Evolutionary conservation across 2,797 vertebrate genomes (phyloP), one percentile per base, ranked within the genome.

Genomic region (Nannoperca obscura): DNA sequence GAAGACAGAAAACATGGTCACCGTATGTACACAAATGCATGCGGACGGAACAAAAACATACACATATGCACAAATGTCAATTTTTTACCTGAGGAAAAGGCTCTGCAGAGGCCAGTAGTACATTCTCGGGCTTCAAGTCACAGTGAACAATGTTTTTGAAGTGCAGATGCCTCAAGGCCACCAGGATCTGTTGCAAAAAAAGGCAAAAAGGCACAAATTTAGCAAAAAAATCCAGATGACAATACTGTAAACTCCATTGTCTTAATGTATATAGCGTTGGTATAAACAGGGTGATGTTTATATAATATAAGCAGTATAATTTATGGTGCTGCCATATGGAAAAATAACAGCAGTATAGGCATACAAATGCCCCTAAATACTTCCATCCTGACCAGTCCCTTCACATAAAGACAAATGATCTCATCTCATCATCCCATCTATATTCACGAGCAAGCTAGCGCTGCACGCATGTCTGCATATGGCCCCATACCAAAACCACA

Each of bases 61-160:
- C 15, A 59, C 1, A 40, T 9, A 40, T 19, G 30, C 9, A 15
- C 4, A 9, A 0, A 19, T 9, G 1, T 7, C 1, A 19, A 27
- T 47, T 5, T 77, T 88, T 91, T 88, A 98, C 98, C 95, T 98
- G 98, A 94, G 97, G 97, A 91, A 98, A 99, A 7, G 97, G 97
- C 88, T 99, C 98, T 82, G 98, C 97, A 7, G 97, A 99, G 62
- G 98, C 97, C 84, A 99, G 95, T 24, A 99, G 95, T 77, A 99
- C 97, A 34, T 99, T 99, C 93, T 99, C 97, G 14, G 98, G 98
- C 95, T 99, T 99, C 94, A 99, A 95, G 94, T 99, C 98, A 97
- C 98, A 99, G 96, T 99, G 98, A 90, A 99, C 98, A 54, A 99
- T 99, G 90, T 99, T 99, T 93, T 99, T 99, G 95, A 99, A 99